phyloP scores from a whole-genome alignment of 2,888 invertebrate genomes.

The Philopedon plagiatum region DNA sequence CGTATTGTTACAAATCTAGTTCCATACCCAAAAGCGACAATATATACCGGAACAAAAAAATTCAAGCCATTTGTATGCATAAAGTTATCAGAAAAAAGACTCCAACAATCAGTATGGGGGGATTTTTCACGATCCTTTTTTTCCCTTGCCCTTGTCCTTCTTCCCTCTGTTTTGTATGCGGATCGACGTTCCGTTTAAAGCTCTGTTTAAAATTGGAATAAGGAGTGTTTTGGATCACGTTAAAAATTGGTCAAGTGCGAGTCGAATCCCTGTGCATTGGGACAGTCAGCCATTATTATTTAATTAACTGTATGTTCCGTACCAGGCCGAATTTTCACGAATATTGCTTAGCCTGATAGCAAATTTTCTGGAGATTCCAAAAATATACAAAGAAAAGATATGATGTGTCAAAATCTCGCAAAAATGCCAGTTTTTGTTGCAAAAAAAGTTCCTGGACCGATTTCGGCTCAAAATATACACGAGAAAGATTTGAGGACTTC shows the following conservation, averaged over 20 bases:
- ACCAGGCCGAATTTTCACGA: too few relatives aligned
- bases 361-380: too few relatives aligned
- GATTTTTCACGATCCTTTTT: conserved; percentile 42
- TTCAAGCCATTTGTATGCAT: conserved; percentile 46
- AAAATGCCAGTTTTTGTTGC: too few relatives aligned
- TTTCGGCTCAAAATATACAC: too few relatives aligned
- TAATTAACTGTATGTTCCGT: too few relatives aligned
- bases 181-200: conserved; percentile 10
- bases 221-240: conserved; percentile 17
- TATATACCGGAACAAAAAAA: conserved; percentile 39
- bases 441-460: too few relatives aligned
- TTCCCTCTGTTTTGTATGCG: conserved; percentile 35
- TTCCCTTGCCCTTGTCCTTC: conserved; percentile 15
- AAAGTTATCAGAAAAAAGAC: conserved; percentile 47
- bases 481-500: too few relatives aligned
- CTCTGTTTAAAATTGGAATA: conserved; percentile 28
- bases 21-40: conserved; percentile 41
- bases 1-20: conserved; percentile 38
- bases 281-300: too few relatives aligned
- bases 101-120: conserved; percentile 42
- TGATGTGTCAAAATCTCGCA: too few relatives aligned
- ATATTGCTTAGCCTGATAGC: too few relatives aligned
- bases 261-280: too few relatives aligned
- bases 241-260: background rate
- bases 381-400: too few relatives aligned